Conservation (phyloP, 2,113 vertebrate species). For the Esox niger region DNA sequence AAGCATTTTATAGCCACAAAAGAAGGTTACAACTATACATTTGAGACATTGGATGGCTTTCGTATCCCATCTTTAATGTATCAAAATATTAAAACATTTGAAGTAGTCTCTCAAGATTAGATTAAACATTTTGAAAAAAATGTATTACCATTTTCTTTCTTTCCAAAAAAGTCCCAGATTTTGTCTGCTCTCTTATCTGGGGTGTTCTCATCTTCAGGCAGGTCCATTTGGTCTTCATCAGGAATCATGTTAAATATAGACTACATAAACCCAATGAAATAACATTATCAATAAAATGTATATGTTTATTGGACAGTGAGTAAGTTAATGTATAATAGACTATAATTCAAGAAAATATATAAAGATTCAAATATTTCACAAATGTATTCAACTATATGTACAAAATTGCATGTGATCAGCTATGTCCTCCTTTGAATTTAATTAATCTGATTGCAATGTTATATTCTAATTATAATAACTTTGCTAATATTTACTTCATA, state of each 20-base stretch:
- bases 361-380: background rate
- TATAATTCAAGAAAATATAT: background rate
- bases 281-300: background rate
- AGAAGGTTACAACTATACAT: too few species aligned
- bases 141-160: constrained; percentile 81
- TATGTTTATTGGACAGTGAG: background rate
- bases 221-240: constrained; percentile 70
- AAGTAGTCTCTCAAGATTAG: background rate
- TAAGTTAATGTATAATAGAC: background rate
- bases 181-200: constrained; percentile 84
- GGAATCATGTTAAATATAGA: constrained; percentile 91
- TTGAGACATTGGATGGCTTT: too few species aligned
- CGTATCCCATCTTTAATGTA: too few species aligned
- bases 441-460: background rate
- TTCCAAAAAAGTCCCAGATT: constrained; percentile 85
- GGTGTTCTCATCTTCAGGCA: constrained; percentile 82
- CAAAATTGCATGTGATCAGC: background rate
- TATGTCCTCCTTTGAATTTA: background rate
- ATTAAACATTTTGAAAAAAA: background rate
- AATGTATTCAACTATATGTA: background rate
- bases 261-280: constrained; percentile 50
- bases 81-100: background rate
- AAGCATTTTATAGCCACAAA: too few species aligned
- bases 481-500: background rate
- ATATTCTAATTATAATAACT: background rate